A percentile compares a stretch with the other conserved stretches of the same genome.
Evolutionary conservation across 2,888 invertebrate genomes (phyloP).

Genomic region (Habroteleia sp.): DNA sequence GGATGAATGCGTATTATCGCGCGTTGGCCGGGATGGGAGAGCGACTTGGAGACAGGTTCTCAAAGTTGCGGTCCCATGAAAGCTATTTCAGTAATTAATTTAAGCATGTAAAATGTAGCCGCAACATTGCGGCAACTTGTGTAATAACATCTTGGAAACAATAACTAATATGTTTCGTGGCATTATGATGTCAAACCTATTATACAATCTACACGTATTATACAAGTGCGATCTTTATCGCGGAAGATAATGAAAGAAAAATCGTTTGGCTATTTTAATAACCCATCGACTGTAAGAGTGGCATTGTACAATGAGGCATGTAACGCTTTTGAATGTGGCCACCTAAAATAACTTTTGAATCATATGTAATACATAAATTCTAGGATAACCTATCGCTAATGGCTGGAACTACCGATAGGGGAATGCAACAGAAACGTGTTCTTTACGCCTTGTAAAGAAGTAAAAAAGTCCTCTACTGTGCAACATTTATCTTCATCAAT

Average conservation of each 20-base stretch:
- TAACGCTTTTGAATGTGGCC: conserved; percentile 6
- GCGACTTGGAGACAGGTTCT: conserved; percentile 11
- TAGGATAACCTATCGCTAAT: not conserved
- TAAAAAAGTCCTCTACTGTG: conserved; percentile 17
- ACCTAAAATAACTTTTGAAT: conserved; percentile 18
- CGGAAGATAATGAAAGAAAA: conserved; percentile 6
- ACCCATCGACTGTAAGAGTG: not conserved
- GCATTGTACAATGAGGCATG: conserved; percentile 16
- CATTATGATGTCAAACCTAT: conserved; percentile 19
- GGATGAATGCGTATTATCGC: conserved; percentile 5
- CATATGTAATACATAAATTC: not conserved
- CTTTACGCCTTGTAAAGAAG: conserved; percentile 8
- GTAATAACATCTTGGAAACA: conserved; percentile 26
- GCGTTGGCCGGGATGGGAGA: conserved; percentile 11
- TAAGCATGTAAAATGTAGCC: conserved; percentile 9
- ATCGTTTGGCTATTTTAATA: conserved; percentile 7
- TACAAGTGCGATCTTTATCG: conserved; percentile 27
- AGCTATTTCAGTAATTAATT: conserved; percentile 25
- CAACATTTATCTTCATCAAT: conserved; percentile 34
- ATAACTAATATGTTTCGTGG: conserved; percentile 16
- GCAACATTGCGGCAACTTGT: conserved; percentile 10
- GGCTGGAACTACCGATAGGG: not conserved
- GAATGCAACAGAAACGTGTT: conserved; percentile 18
- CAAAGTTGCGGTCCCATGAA: conserved; percentile 12
- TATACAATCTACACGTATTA: conserved; percentile 20